Conservation (phyloP, 2,113 vertebrate species). For the Chaenocephalus aceratus region DNA sequence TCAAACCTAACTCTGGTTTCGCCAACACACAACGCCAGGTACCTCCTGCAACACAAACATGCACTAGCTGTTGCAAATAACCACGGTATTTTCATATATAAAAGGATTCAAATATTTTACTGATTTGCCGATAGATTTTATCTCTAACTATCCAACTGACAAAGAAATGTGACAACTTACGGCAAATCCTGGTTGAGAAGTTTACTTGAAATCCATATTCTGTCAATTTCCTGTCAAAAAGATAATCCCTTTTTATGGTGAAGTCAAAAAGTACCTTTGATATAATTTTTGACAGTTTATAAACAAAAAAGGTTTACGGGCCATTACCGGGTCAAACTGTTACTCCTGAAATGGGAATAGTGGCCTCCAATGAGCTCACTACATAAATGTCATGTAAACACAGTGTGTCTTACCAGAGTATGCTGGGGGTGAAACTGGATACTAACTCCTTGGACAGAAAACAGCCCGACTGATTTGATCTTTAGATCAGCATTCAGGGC, state of each 20-base stretch:
- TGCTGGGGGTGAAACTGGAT: slow-evolving; percentile 93
- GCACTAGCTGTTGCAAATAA: neutral
- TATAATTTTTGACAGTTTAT: neutral
- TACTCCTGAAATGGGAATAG: neutral
- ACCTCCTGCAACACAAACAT: slow-evolving; percentile 83
- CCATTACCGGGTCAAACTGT: slow-evolving; percentile 4
- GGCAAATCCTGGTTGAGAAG: slow-evolving; percentile 92
- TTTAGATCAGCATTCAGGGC: slow-evolving; percentile 91
- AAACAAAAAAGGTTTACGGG: neutral
- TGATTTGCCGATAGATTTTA: neutral
- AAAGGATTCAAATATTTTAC: neutral
- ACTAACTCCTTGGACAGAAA: slow-evolving; percentile 91
- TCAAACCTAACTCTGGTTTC: slow-evolving; percentile 92
- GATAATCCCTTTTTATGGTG: slow-evolving; percentile 13
- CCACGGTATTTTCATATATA: neutral
- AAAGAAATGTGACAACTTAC: slow-evolving; percentile 83
- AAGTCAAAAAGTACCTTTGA: neutral
- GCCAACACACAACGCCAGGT: slow-evolving; percentile 92
- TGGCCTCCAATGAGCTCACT: neutral
- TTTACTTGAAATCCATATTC: slow-evolving; percentile 95
- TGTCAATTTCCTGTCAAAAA: slow-evolving; percentile 92
- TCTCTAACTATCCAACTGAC: neutral
- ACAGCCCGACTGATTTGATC: slow-evolving; percentile 91
- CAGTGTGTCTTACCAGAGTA: slow-evolving; percentile 87
- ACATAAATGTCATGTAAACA: slow-evolving; percentile 41